A percentile compares a stretch with the other conserved stretches of the same genome.
Evolutionary conservation across 2,888 invertebrate species (phyloP).

Genomic region (Polydrusus pterygomalis): DNA sequence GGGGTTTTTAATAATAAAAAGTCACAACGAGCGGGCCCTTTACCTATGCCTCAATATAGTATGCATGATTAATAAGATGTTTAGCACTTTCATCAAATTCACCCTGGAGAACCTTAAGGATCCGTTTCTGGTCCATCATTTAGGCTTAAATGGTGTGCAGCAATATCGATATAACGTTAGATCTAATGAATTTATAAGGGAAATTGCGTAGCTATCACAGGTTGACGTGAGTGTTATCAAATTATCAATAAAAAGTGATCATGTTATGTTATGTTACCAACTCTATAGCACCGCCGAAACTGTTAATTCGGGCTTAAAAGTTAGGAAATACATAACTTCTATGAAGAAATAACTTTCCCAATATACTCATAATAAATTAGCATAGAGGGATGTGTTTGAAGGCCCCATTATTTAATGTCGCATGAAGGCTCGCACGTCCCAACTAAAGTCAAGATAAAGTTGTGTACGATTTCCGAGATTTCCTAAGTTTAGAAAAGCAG

Average conservation of each 20-base stretch:
- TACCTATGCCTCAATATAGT: too few relatives aligned
- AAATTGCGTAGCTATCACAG: too few relatives aligned
- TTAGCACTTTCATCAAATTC: too few relatives aligned
- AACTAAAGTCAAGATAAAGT: slow-evolving; percentile 15
- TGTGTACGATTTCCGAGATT: neutral
- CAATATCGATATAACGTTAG: too few relatives aligned
- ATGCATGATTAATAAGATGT: too few relatives aligned
- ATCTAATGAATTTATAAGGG: too few relatives aligned
- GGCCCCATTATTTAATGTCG: slow-evolving; percentile 26
- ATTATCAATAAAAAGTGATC: neutral
- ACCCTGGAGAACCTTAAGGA: too few relatives aligned
- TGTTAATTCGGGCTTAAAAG: slow-evolving; percentile 32
- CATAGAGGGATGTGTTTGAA: slow-evolving; percentile 33
- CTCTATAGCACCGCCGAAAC: slow-evolving; percentile 22
- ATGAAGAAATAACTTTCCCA: slow-evolving; percentile 15
- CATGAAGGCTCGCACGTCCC: slow-evolving; percentile 1
- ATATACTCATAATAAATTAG: slow-evolving; percentile 24
- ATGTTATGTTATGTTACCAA: neutral
- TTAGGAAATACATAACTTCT: slow-evolving; percentile 27
- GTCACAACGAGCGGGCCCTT: too few relatives aligned
- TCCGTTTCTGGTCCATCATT: too few relatives aligned
- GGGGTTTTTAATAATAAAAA: too few relatives aligned
- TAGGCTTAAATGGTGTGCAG: too few relatives aligned
- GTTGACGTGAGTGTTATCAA: too few relatives aligned
- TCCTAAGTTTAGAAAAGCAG: neutral